Evolutionary conservation across 92 coral and sea anemone genomes (phyloP), one percentile per base, ranked within the genome.

Genomic region (Phenganax stokvisi): DNA sequence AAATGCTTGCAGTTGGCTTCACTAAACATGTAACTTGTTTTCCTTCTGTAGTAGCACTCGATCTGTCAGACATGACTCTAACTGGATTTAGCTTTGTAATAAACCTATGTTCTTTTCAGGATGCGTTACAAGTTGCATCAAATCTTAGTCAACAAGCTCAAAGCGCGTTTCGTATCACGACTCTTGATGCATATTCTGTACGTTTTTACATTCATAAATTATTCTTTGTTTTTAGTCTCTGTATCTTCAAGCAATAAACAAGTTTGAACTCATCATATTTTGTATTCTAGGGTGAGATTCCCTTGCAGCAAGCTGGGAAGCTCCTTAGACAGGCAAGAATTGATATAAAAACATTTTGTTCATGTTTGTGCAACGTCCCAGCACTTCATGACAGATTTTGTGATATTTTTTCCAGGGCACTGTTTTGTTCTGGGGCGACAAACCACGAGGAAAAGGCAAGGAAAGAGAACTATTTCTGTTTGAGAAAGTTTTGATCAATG

Each of bases 361-460:
- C 17, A 7, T 51, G 13, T 51, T 51, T 69, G 74, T 13, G 1
- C 8, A 17, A 61, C n/a, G 47, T 37, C 47, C 67, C 5, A 17
- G 67, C 31, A 69, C 52, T 7, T 9, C 55, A 17, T 12, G 16
- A 2, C 6, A 30, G 15, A 30, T 51, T 69, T 31, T 69, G 5
- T 51, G 13, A 20, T 30, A 51, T 81, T 56, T 74, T 69, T 75
- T 25, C 53, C 53, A 96, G 99, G 99, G 89, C 28, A 84, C 90
- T 11, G 92, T 92, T 28, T 87, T 88, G 56, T 96, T 96, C 88
- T 96, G 99, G 99, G 99, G 92, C 27, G 97, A 90, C 72, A 91
- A 88, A 75, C 90, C 99, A 1, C 90, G 97, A 12, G 99, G 99
- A 5, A 96, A 92, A 84, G 99, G 99, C 71, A 92, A 90, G 59